Conservation (phyloP, 2,113 vertebrate species). For the Elephantulus edwardii region DNA sequence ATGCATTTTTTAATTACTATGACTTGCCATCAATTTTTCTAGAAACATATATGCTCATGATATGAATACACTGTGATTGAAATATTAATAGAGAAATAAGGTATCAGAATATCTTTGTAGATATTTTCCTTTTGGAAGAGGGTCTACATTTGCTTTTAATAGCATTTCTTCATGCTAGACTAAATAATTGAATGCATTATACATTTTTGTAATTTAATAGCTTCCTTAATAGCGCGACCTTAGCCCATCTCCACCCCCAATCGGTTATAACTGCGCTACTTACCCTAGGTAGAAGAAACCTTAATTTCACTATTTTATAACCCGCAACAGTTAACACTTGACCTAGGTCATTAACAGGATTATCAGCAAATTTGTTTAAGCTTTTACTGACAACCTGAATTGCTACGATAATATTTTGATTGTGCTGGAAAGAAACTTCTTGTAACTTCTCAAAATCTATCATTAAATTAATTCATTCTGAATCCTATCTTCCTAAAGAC, state of each 20-base stretch:
- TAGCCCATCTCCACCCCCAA: background rate
- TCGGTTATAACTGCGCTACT: constrained; percentile 79
- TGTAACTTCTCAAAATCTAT: constrained; percentile 84
- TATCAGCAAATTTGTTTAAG: constrained; percentile 92
- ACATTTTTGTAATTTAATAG: constrained; percentile 82
- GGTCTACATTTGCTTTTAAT: constrained; percentile 64
- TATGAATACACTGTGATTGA: constrained; percentile 3
- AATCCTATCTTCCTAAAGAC: constrained; percentile 77
- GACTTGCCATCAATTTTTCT: constrained; percentile 50
- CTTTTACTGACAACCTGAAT: constrained; percentile 90
- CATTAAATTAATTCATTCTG: constrained; percentile 85
- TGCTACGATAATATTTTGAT: constrained; percentile 90
- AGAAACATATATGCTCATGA: constrained; percentile 35
- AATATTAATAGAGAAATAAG: constrained; percentile 58
- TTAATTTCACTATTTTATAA: constrained; percentile 89
- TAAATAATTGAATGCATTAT: constrained; percentile 73
- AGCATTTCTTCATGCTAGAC: constrained; percentile 64
- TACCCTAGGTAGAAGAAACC: constrained; percentile 85
- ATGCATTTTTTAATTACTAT: constrained; percentile 10
- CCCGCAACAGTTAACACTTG: constrained; percentile 91
- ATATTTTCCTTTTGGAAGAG: constrained; percentile 20
- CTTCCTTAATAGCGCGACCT: constrained; percentile 73
- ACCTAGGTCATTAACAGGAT: constrained; percentile 91
- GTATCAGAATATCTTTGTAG: constrained; percentile 64
- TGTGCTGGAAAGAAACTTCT: constrained; percentile 86